Evolutionary conservation across 2,797 vertebrate species (phyloP), one percentile per base, ranked within the genome.

Genomic region (Amphiprion clarkii): DNA sequence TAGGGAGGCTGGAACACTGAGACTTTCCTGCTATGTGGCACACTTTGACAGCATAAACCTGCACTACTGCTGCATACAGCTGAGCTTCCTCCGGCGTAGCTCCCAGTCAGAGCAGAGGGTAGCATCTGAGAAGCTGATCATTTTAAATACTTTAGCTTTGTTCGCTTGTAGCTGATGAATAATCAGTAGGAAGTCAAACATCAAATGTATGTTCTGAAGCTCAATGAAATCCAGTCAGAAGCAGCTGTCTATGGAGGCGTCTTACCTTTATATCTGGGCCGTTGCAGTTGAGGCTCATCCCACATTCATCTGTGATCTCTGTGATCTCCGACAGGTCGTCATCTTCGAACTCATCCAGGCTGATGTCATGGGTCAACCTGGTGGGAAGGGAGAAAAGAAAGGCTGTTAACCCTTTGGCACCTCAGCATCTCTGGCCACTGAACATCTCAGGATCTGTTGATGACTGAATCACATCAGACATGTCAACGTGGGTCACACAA

Each of bases 341-440:
- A 94, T 99, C 98, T 86, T 99, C 98, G 92, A 99, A 99, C 88
- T 97, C 98, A 84, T 99, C 97, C 69, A 99, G 94, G 85, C 98
- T 99, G 92, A 99, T 98, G 93, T 99, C 98, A 19, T 99, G 97
- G 84, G 97, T 99, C 92, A 99, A 95, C 98, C 98, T 99, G 91
- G 75, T 54, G 54, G 60, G 58, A 27, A 66, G 31, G 46, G 29
- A 49, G 6, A 21, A 39, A 67, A 63, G 49, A 12, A 67, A 21
- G 1, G 27, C 36, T 14, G 66, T 72, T 71, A 76, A 76, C 82
- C 76, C 62, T 69, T 67, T 12, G 9, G 42, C 44, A 65, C 42
- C 56, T 27, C 27, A 27, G 27, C 16, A 33, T 73, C 39, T 0
- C 2, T 14, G 73, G 58, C 29, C 6, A 14, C n/a, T 23, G 49